Percentiles rank a stretch among this genome's conserved stretches.
phyloP scores from a whole-genome alignment of 2,113 vertebrate genomes.

The Ctenomys sociabilis region DNA sequence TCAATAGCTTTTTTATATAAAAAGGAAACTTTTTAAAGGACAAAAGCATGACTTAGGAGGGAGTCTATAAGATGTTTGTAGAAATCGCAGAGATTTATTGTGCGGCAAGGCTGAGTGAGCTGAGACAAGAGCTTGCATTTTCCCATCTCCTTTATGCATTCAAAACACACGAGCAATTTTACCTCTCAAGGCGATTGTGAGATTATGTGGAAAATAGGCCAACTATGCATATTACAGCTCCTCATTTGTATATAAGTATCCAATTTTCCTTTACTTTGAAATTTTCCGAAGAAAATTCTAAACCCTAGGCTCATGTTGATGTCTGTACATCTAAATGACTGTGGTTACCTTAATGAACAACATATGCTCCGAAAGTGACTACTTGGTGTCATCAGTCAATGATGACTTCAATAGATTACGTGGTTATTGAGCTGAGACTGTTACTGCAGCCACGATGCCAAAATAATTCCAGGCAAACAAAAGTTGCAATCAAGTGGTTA shows the following conservation, averaged over 20 bases:
- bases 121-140: background rate
- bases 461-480: background rate
- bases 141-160: background rate
- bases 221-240: background rate
- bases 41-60: background rate
- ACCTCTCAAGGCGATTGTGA: background rate
- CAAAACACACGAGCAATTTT: background rate
- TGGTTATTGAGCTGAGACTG: background rate
- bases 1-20: background rate
- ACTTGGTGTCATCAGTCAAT: background rate
- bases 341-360: background rate
- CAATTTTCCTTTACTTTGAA: background rate
- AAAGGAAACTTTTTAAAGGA: background rate
- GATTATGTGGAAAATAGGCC: background rate
- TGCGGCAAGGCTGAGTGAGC: background rate
- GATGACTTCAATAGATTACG: background rate
- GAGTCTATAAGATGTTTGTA: background rate
- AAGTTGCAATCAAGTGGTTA: background rate
- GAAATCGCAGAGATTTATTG: background rate
- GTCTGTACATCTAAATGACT: background rate
- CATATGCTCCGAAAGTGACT: background rate
- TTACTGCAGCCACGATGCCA: background rate
- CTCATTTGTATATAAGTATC: background rate
- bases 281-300: slow-evolving; percentile 5
- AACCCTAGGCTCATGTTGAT: background rate